Conservation (phyloP, 2,113 vertebrate species). For the Catharus bicknelli region DNA sequence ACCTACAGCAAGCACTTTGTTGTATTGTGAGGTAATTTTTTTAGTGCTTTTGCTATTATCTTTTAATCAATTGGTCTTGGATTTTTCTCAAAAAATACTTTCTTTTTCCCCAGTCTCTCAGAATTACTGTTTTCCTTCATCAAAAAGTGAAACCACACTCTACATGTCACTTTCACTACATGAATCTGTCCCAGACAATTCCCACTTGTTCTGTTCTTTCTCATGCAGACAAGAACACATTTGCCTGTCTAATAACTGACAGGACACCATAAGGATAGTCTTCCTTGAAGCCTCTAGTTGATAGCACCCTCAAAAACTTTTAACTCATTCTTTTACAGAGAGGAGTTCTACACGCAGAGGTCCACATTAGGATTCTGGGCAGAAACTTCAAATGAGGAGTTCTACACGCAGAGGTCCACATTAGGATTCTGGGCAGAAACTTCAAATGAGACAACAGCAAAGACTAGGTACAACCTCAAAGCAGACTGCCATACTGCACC, state of each 20-base stretch:
- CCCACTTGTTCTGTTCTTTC: background rate
- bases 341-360: background rate
- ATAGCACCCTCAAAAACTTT: background rate
- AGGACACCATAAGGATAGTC: background rate
- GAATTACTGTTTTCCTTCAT: background rate
- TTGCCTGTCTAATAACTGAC: background rate
- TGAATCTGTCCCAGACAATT: background rate
- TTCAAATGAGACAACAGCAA: background rate
- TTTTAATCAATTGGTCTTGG: background rate
- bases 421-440: background rate
- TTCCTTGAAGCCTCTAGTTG: background rate
- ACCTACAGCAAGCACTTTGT: background rate
- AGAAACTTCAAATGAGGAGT: background rate
- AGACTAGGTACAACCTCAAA: background rate
- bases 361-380: rapidly evolving
- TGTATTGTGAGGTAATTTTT: background rate
- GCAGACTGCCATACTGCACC: background rate
- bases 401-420: background rate
- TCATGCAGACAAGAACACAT: background rate
- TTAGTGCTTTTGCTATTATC: background rate
- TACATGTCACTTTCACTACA: background rate
- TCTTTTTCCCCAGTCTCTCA: background rate
- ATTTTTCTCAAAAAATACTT: background rate
- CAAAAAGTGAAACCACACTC: background rate
- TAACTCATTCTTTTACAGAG: background rate